Evolutionary conservation across 2,797 vertebrate genomes (phyloP).

Genomic region (Lepilemur ruficaudatus): DNA sequence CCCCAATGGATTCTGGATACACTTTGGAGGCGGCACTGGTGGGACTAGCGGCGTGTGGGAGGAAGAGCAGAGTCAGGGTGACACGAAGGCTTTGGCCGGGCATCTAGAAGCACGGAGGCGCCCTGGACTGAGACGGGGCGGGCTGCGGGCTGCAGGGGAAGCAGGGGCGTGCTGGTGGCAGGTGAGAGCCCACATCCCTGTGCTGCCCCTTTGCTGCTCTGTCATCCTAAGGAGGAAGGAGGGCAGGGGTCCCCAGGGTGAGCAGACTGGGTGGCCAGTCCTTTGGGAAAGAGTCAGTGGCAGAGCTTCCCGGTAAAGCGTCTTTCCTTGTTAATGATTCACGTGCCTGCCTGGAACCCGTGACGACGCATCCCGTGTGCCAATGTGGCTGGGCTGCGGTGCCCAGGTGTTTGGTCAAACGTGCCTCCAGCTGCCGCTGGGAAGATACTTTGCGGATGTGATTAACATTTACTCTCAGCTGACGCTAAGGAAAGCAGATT

Average conservation of each 20-base stretch:
- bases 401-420: neutral
- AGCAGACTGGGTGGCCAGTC: too few species aligned
- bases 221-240: neutral
- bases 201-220: neutral
- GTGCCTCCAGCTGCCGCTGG: neutral
- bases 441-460: neutral
- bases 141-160: neutral
- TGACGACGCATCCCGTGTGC: too few species aligned
- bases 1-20: fast-evolving
- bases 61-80: neutral
- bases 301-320: neutral
- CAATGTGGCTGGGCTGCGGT: neutral
- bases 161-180: neutral
- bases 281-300: neutral
- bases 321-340: neutral
- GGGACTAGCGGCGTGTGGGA: neutral
- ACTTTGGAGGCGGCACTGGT: fast-evolving
- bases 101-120: neutral
- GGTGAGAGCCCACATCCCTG: neutral
- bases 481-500: neutral
- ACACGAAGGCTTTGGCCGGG: neutral
- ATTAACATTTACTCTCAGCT: too few species aligned
- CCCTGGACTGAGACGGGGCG: neutral
- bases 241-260: neutral
- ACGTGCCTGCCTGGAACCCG: neutral